phyloP scores from a whole-genome alignment of 2,113 vertebrate species.

The Lamprotornis superbus region DNA sequence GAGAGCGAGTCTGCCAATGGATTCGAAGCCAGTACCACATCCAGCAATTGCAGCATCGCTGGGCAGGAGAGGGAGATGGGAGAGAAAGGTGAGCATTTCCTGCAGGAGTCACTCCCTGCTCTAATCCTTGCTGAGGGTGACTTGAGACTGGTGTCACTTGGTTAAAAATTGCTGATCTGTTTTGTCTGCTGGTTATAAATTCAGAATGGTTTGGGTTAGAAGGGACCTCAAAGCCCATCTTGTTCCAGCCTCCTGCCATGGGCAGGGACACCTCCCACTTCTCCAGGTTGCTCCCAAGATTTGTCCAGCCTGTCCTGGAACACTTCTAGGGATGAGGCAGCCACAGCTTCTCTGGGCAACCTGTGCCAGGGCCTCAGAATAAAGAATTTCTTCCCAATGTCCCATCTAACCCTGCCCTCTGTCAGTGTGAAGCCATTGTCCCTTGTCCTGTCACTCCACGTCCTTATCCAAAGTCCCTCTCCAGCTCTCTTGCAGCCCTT shows the following conservation, averaged over 20 bases:
- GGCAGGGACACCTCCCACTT: neutral
- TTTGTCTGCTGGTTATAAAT: neutral
- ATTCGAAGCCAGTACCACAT: constrained; percentile 80
- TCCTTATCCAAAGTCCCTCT: neutral
- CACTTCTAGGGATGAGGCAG: too few species aligned
- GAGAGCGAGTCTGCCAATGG: constrained; percentile 83
- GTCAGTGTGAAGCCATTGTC: neutral
- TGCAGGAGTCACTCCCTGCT: neutral
- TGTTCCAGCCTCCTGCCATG: neutral
- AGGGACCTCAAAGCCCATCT: neutral
- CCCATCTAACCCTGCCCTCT: neutral
- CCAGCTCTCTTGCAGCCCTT: neutral
- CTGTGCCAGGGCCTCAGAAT: neutral
- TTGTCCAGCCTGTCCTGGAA: fast-evolving
- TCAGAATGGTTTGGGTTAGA: neutral
- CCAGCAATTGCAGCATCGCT: constrained; percentile 76
- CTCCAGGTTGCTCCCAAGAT: neutral
- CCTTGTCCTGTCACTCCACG: neutral
- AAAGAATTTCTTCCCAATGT: neutral
- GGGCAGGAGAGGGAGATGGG: constrained; percentile 81
- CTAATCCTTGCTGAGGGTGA: fast-evolving
- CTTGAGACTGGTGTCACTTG: neutral
- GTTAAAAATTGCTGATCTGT: neutral
- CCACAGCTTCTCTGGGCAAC: neutral
- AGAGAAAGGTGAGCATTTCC: constrained; percentile 78